A percentile compares a stretch with the other conserved stretches of the same genome.
Evolutionary conservation across 2,797 vertebrate species (phyloP).

Genomic region (Phrynocephalus vlangalii): DNA sequence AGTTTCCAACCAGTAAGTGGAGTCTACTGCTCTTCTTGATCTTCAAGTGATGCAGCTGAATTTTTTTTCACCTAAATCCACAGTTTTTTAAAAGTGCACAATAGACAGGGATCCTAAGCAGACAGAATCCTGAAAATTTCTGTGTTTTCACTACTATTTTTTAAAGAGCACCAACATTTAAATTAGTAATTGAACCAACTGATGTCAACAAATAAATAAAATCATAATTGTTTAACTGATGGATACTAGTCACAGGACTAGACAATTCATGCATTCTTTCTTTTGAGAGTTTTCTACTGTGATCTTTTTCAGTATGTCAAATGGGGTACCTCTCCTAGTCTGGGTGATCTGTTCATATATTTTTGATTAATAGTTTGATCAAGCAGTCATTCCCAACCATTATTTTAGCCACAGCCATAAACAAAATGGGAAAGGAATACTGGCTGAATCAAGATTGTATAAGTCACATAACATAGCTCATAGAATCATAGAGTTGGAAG

Average conservation of each 20-base stretch:
- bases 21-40: not conserved
- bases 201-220: not conserved
- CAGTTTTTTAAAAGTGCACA: not conserved
- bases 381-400: not conserved
- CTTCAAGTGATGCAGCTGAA: not conserved
- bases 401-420: no score
- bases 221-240: not conserved
- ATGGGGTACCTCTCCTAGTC: not conserved
- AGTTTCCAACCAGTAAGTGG: constrained; percentile 86
- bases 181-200: not conserved
- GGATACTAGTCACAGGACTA: not conserved
- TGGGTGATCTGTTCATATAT: not conserved
- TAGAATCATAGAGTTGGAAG: no score
- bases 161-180: not conserved
- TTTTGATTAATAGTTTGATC: not conserved
- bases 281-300: not conserved
- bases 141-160: not conserved
- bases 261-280: not conserved
- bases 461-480: no score
- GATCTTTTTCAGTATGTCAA: not conserved
- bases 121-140: not conserved
- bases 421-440: no score
- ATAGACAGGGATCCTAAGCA: no score
- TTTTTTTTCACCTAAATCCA: not conserved
- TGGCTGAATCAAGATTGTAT: no score